Conservation (phyloP, 1,140 invertebrate genomes). For the Dolichoris vasculosae region DNA sequence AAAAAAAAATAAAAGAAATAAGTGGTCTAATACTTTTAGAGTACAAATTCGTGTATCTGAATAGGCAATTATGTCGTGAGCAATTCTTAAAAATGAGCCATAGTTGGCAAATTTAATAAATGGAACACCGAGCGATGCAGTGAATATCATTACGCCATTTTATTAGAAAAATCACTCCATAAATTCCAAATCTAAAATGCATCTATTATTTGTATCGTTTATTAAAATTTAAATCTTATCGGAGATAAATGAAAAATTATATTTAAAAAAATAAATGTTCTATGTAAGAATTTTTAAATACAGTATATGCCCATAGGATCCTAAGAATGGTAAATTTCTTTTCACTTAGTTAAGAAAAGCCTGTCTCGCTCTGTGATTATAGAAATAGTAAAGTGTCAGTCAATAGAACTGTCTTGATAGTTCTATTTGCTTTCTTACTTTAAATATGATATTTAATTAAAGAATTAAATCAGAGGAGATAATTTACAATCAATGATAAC, state of each 20-base stretch:
- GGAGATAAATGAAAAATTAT: background rate
- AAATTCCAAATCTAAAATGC: background rate
- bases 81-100: constrained; percentile 53
- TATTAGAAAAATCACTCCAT: background rate
- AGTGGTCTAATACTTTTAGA: constrained; percentile 35
- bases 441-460: constrained; percentile 67
- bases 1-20: constrained; percentile 34
- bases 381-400: constrained; percentile 59
- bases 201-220: background rate
- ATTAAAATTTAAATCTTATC: background rate
- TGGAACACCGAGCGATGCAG: constrained; percentile 56
- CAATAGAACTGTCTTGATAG: constrained; percentile 52
- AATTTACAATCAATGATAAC: constrained; percentile 65
- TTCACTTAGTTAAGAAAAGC: constrained; percentile 51
- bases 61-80: constrained; percentile 47
- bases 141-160: constrained; percentile 29
- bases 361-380: constrained; percentile 60
- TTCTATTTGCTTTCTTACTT: constrained; percentile 59
- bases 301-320: constrained; percentile 25
- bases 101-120: constrained; percentile 51
- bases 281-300: constrained; percentile 8
- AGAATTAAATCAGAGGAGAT: constrained; percentile 62
- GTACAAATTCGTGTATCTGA: constrained; percentile 58
- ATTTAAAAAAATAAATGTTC: constrained; percentile 2
- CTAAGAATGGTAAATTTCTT: constrained; percentile 41